These are phyloP conservation scores for Cataglyphis livida DNA, from an alignment of 2,888 invertebrate species.

Conservation along the genomic window DNA sequence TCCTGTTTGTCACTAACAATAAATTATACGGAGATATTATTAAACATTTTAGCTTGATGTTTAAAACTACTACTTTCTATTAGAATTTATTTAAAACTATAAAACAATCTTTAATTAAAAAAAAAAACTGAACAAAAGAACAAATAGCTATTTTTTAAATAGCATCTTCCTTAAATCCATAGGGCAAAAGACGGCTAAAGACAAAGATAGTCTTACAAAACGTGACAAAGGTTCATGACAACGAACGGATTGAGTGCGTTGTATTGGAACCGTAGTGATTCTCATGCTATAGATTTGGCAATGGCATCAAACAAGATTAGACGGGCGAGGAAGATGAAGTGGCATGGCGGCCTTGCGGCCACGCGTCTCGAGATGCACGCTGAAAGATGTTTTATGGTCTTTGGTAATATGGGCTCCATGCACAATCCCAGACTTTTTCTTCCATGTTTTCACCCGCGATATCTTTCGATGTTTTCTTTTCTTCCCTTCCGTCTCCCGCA, in stretches of 20 bases:
- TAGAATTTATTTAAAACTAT: background rate
- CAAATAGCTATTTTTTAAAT: no score
- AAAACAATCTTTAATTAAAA: background rate
- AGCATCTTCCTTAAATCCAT: background rate
- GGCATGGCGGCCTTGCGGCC: conserved; percentile 79
- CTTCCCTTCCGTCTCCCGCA: background rate
- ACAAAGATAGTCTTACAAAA: background rate
- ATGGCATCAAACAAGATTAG: conserved; percentile 16
- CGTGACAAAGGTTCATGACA: background rate
- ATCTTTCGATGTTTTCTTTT: background rate
- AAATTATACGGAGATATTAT: no score
- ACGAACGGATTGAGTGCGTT: background rate
- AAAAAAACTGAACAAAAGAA: background rate
- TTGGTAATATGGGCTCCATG: background rate
- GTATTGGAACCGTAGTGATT: background rate
- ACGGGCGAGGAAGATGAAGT: conserved; percentile 67
- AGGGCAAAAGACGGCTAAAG: background rate
- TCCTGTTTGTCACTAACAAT: no score
- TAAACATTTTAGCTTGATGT: no score
- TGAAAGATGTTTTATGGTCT: conserved; percentile 80
- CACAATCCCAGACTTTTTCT: background rate
- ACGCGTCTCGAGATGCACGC: conserved; percentile 76
- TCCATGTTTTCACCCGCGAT: background rate
- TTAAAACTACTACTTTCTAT: no score
- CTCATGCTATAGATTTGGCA: background rate